These are phyloP conservation scores for Xenopus laevis DNA, from an alignment of 2,113 vertebrate species.

Conservation along the genomic window DNA sequence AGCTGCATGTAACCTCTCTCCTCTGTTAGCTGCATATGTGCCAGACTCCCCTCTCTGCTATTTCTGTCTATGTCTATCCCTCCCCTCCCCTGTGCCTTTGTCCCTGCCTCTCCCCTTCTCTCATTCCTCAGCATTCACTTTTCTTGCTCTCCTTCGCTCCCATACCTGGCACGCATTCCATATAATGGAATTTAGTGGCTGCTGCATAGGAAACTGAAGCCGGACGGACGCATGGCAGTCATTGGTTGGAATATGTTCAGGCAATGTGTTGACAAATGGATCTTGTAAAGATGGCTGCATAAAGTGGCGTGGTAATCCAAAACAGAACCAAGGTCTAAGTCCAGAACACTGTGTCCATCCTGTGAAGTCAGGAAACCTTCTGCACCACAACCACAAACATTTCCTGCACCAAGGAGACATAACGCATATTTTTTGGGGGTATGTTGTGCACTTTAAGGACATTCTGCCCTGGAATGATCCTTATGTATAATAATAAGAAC, in stretches of 20 bases:
- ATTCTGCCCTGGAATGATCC: constrained; percentile 1
- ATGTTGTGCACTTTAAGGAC: background rate
- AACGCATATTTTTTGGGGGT: background rate
- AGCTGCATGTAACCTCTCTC: constrained; percentile 45
- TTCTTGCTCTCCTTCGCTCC: constrained; percentile 9
- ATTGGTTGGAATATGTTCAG: constrained; percentile 4
- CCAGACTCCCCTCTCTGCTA: constrained; percentile 43
- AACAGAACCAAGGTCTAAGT: background rate
- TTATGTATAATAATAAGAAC: background rate
- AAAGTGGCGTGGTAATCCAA: background rate
- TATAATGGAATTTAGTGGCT: constrained; percentile 36
- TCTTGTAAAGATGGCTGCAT: constrained; percentile 1
- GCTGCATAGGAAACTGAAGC: constrained; percentile 18
- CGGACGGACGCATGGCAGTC: background rate
- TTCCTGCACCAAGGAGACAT: background rate
- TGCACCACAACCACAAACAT: background rate
- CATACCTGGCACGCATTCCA: constrained; percentile 32
- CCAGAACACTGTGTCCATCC: background rate
- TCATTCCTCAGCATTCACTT: constrained; percentile 28
- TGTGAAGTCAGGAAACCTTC: background rate
- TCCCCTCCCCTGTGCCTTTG: constrained; percentile 29
- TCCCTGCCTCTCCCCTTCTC: background rate
- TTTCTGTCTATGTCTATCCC: constrained; percentile 39
- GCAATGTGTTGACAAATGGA: background rate
- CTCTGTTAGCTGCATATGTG: constrained; percentile 43